A percentile compares a stretch with the other conserved stretches of the same genome.
These are phyloP conservation scores for Synergus laeviventris DNA, from an alignment of 2,888 invertebrate species.

Conservation along the genomic window DNA sequence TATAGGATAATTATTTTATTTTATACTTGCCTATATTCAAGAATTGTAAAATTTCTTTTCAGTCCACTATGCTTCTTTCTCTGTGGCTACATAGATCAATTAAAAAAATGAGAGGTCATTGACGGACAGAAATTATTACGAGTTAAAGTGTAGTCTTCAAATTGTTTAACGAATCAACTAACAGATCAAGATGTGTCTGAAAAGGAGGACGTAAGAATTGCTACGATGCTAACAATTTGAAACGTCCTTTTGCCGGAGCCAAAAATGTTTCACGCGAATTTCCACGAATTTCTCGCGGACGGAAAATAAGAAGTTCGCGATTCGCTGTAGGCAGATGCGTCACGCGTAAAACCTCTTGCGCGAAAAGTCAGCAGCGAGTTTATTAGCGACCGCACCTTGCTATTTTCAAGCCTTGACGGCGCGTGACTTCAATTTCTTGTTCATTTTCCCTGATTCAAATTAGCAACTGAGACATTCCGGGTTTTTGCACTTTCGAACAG, in stretches of 20 bases:
- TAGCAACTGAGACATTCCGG: background rate
- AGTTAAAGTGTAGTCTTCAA: background rate
- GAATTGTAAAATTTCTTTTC: no score
- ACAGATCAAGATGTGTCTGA: background rate
- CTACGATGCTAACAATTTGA: conserved; percentile 4
- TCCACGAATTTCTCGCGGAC: conserved; percentile 32
- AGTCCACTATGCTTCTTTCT: no score
- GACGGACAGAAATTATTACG: no score
- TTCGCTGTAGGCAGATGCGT: conserved; percentile 53
- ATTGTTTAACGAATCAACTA: background rate
- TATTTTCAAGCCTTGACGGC: conserved; percentile 20
- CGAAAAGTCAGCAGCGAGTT: conserved; percentile 35
- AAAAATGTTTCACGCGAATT: conserved; percentile 19
- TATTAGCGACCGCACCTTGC: conserved; percentile 23
- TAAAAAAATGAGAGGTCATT: no score
- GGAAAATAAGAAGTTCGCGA: conserved; percentile 55
- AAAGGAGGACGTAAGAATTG: background rate
- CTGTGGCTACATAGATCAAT: no score
- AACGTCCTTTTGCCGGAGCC: conserved; percentile 13
- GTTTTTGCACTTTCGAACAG: background rate
- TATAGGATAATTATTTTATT: no score
- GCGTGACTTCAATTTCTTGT: conserved; percentile 34
- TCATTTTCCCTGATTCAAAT: conserved; percentile 13
- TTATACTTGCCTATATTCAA: no score
- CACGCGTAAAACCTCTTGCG: conserved; percentile 61